Evolutionary conservation across 1,140 invertebrate species (phyloP), one percentile per base, ranked within the genome.

Genomic region (Procambarus virginalis): DNA sequence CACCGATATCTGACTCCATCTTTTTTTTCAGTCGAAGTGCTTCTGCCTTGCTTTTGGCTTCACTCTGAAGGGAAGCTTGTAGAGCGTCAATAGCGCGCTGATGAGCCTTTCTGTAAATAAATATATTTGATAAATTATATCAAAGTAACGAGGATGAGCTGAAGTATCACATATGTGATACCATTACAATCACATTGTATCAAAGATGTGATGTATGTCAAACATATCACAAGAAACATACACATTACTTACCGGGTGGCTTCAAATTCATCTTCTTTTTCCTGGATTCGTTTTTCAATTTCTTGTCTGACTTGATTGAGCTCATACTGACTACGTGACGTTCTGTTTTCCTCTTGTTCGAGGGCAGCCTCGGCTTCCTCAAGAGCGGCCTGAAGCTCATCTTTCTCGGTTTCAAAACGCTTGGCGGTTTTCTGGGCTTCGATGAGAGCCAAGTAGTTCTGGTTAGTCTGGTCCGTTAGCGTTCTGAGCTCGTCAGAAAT

Each of bases 371-470:
- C 86, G 51, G 86, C 86, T 55, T 88, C 86, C 51, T 96, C 95
- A 55, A 96, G 93, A 81, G 95, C 95, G 77, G 95, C 94, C 93
- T 96, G 95, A 12, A 96, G 93, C 92, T 96, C 95, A 91, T 96
- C 95, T 93, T 96, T 96, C 93, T 96, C 95, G 92, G 95, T 93
- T 93, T 96, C 95, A 2, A 96, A 93, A 89, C 95, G 94, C 87
- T 95, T 95, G 46, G 95, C 93, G 58, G 55, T 85, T 82, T 96
- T 96, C 90, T 96, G 95, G 3, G 95, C 92, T 93, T 96, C 95
- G 92, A 96, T 95, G 10, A 95, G 94, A 89, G 93, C 92, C 64
- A 93, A 68, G 22, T 89, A 90, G n/a, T 89, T 90, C 75, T 92
- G 90, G 70, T 86, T 91, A 10, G 96, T 93, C 93, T 96, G 96